Evolutionary conservation across 2,113 vertebrate genomes (phyloP), one percentile per base, ranked within the genome.

Genomic region (Ailuropoda melanoleuca): DNA sequence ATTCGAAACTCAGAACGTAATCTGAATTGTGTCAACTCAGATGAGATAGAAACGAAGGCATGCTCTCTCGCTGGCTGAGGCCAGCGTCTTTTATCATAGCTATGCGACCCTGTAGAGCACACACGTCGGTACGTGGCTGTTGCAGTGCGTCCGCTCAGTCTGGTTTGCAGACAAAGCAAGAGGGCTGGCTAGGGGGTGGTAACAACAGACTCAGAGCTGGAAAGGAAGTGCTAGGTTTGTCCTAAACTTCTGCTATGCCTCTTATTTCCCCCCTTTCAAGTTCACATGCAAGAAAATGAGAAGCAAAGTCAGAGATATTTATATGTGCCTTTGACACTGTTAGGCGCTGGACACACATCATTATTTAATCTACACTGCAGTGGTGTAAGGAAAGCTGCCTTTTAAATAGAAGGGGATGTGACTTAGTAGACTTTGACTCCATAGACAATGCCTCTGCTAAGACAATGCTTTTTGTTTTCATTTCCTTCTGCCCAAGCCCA

Each of bases 181-280:
- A 56, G 17, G 77, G 56, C 43, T 70, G 77, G 31, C 39, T 90
- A 48, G 23, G 70, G 86, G 21, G 19, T 91, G 56, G 82, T 43
- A 66, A 93, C 70, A 88, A 55, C 21, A 34, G n/a, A 12, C 19
- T 46, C 24, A 88, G 58, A 72, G n/a, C 24, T 85, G n/a, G 78
- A 94, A 96, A 87, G 56, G 39, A 94, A 53, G 66, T 95, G 66
- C 14, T 56, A 74, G 70, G n/a, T 93, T 94, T 70, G 37, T 95
- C n/a, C 70, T 85, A 85, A 84, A 91, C 37, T 83, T 92, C 60
- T 74, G 31, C 39, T 95, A 96, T 95, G 84, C 31, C 39, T 87
- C 84, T 89, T 70, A 87, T 46, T 91, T 86, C 56, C 13, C 17
- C 58, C 68, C 46, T 83, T 81, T 96, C 68, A 85, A 58, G 50